Evolutionary conservation across 1,140 invertebrate species (phyloP), one percentile per base, ranked within the genome.

Genomic region (Lepeophtheirus salmonis): DNA sequence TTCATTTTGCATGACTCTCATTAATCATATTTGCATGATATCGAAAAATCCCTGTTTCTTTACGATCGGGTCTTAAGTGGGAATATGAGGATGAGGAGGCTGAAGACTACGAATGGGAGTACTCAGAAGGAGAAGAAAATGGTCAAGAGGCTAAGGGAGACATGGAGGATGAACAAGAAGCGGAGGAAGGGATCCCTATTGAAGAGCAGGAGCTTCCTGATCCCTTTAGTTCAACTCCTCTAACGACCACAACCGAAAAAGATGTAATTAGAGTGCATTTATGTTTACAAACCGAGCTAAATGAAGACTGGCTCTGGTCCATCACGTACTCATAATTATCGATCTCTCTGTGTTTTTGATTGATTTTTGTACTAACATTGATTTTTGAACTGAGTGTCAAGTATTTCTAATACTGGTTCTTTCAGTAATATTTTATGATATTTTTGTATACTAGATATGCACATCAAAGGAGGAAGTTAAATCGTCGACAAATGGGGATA

Each of bases 101-200:
- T 10, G 56, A 58, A 17, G 56, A 58, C 20, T 58, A 58, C 21
- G 56, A 58, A 21, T 58, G 56, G 56, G 56, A 58, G 18, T 58
- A 58, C 20, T 30, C 56, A 4, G 56, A 58, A 17, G 56, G 24
- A 21, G 56, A 58, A 17, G 56, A 16, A 49, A 25, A 3, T 24
- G 56, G 10, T 14, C 10, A 3, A 12, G 26, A 49, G 16, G 41
- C 10, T 16, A 24, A 49, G 17, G 41, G 24, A 4, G 56, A 49
- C 17, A 24, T 53, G 20, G 41, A 48, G 26, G 41, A 58, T 12
- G 56, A 49, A 6, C 25, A n/a, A 16, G 56, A 58, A 10, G 41
- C 53, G n/a, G 56, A 58, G 24, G 6, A 10, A n/a, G 56, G 30
- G 21, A 14, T 56, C 10, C 18, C 18, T 10, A 22, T 58, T n/a